Base-by-base conservation (phyloP, 2,888 invertebrate species). In the Gibbula magus region DNA sequence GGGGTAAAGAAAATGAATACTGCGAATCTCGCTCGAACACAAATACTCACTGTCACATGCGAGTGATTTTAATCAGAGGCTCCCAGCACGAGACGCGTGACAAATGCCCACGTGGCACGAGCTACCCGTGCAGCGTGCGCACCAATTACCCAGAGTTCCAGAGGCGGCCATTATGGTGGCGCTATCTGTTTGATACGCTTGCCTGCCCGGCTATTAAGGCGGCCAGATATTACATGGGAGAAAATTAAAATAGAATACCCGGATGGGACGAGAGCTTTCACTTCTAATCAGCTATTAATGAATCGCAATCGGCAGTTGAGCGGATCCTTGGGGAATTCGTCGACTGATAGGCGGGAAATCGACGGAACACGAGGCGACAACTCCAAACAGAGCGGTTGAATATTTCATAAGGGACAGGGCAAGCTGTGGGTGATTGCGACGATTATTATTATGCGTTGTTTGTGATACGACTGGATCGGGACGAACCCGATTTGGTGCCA, bases 201-300 rank as follows among this genome's bases (percentile, higher is more conserved):
- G 75, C 61, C 3, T 53, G 67, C 45, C 75, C 29, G 35, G 32
- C 75, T 77, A 80, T 82, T 79, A 80, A 79, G 80, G 75, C 35
- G 53, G 16, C 18, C 45, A 54, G 75, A 73, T 81, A 83, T 83
- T 83, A 81, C 83, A 77, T 80, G 79, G 79, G 52, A 56, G 78
- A 74, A 80, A 77, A 79, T 79, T 53, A 79, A 79, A 82, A 82
- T 73, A 79, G 82, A 83, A 84, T 81, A 77, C 82, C 83, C 83
- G 80, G 81, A 78, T 78, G 84, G 80, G 79, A 39, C 61, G 56
- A 51, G 80, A 70, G 29, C 82, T 80, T 83, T 82, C 81, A 81
- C 83, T 82, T 84, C 84, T 84, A 81, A 84, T 84, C 84, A 84
- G 82, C 83, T 83, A 84, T 84, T 84, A 84, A 84, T 84, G 84